Evolutionary conservation across 64 coral and sea anemone genomes (phyloP), one percentile per base, ranked within the genome.

Genomic region (Actinia tenebrosa): DNA sequence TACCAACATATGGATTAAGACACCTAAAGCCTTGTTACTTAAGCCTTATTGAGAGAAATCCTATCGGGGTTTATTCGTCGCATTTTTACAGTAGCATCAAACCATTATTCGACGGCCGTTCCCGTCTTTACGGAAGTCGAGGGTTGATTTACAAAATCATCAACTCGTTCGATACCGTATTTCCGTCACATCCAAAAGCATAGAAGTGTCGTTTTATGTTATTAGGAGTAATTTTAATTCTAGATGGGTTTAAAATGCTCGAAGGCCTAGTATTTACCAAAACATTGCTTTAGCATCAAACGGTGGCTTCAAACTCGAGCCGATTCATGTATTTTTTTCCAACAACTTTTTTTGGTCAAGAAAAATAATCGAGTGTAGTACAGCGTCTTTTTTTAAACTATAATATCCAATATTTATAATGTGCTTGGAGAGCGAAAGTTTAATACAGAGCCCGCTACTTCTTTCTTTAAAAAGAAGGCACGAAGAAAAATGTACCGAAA

Each of bases 181-280:
- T 50, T 81, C 43, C 79, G 79, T 47, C 45, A 16, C 77, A 18
- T 8, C 22, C 17, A 81, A 9, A 20, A 81, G 17, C 16, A 37
- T n/a, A 81, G 4, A 53, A 50, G 18, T 22, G 79, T 81, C 79
- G 50, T 81, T 81, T 81, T 53, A 81, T 50, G 79, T 23, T 81
- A 81, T 81, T 81, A 81, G 1, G 15, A 81, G 79, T 81, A 47
- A 81, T 45, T 81, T 81, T 53, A 37, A 19, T 81, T 53, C 50
- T 45, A 81, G 79, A 81, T 50, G 46, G 43, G 15, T 81, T 53
- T 81, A 81, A 81, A 81, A 53, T 75, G 53, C 43, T 81, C 37
- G 22, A 45, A 45, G 79, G 45, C 79, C 79, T 81, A 45, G 79
- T 14, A 53, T 81, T 4, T 1, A 19, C 10, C 44, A 53, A 47